Base-by-base conservation (phyloP, 2,113 vertebrate genomes). In the Pluvialis apricaria region DNA sequence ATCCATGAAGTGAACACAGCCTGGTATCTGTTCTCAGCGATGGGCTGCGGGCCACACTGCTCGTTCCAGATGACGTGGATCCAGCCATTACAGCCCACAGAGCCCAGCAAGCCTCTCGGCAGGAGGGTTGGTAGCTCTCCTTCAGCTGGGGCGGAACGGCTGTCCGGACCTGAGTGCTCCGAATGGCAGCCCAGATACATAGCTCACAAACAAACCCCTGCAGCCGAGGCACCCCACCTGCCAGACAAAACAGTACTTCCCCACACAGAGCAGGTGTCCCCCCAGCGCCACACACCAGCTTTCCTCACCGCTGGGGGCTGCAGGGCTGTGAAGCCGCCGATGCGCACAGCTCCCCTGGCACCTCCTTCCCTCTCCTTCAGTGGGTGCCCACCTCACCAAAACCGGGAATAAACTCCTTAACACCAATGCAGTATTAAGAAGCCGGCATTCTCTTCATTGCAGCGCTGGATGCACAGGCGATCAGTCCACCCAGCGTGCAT, bases 41-140 rank as follows among this genome's bases (percentile, higher is more conserved):
- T 5, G 49, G n/a, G 51, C 51, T 19, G 49, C 3, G 2, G 25
- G 25, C 15, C 6, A 1, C 1, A 3, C 22, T 16, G n/a, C 54
- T 34, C 2, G 1, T 8, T 51, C 54, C 9, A 3, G 29, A 8
- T 9, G 47, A 8, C 8, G n/a, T 4, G 4, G 16, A 40, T 34
- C n/a, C 0, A 3, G 19, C 2, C 11, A 2, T 9, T 10, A 29
- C 36, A 28, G 54, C n/a, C 15, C 49, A 9, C 7, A 6, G 26
- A 25, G 42, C 24, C 42, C 24, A 4, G 55, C 34, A 36, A 7
- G 34, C 18, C 44, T 5, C 26, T 61, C 44, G 1, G 73, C 4
- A 47, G 32, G 55, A 7, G 10, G 42, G 16, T 6, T 17, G 55
- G 31, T 12, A 8, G 54, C 11, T 44, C 40, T 31, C 13, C 47